phyloP scores from a whole-genome alignment of 2,113 vertebrate genomes.

The Coptodon rendalli region DNA sequence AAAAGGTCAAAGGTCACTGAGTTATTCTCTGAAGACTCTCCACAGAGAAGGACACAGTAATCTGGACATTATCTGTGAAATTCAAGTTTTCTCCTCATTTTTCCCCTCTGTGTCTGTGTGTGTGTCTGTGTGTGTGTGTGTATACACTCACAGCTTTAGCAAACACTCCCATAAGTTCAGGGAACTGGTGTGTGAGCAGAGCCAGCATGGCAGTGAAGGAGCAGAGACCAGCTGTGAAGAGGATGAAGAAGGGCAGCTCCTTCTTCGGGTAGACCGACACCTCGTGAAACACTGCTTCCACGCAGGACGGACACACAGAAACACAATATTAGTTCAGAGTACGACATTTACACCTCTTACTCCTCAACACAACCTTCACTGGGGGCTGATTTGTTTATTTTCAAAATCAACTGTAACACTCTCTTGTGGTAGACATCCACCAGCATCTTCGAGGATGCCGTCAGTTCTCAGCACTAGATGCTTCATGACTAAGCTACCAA shows the following conservation, averaged over 20 bases:
- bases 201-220: conserved; percentile 99
- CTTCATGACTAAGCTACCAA: neutral
- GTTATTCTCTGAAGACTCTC: neutral
- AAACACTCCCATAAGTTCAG: conserved; percentile 98
- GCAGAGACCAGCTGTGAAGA: conserved; percentile 95
- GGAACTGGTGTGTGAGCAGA: conserved; percentile 98
- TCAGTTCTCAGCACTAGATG: neutral
- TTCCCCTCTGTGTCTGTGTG: neutral
- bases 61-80: neutral
- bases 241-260: conserved; percentile 98
- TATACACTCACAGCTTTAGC: conserved; percentile 92
- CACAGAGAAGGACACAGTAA: neutral
- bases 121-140: neutral
- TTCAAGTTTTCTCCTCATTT: neutral
- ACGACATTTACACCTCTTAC: neutral
- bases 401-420: neutral
- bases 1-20: neutral
- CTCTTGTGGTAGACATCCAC: neutral
- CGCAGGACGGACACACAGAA: conserved; percentile 14
- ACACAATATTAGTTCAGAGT: neutral
- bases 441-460: neutral
- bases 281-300: conserved; percentile 93
- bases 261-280: conserved; percentile 99
- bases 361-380: neutral
- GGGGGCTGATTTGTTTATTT: neutral